A percentile compares a stretch with the other conserved stretches of the same genome.
Conservation (phyloP, 1,140 invertebrate species). For the Lepidurus couesii region DNA sequence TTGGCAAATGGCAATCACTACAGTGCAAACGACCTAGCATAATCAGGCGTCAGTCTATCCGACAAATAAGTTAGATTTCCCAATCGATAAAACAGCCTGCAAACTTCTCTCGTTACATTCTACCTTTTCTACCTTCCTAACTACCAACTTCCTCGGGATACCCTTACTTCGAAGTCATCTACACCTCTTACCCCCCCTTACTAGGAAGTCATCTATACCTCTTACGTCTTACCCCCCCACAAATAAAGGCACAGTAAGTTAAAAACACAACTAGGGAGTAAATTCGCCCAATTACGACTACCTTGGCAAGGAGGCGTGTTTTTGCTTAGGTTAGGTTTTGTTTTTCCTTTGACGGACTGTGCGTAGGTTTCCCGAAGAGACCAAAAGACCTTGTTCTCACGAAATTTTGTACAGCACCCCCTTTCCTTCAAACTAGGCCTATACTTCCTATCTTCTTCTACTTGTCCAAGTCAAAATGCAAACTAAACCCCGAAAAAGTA, state of each 20-base stretch:
- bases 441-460: neutral
- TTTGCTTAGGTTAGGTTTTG: neutral
- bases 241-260: neutral
- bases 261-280: neutral
- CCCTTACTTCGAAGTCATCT: neutral
- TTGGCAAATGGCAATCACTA: neutral
- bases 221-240: neutral
- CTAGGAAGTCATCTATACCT: neutral
- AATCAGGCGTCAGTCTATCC: neutral
- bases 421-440: slow-evolving; percentile 8
- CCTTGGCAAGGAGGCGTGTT: neutral
- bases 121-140: neutral
- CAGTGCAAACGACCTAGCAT: neutral
- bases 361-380: neutral
- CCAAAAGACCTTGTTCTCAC: neutral
- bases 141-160: neutral
- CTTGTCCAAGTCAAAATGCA: neutral
- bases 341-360: neutral
- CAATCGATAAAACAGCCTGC: slow-evolving; percentile 7
- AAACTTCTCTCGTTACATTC: neutral
- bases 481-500: neutral
- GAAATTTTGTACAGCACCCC: slow-evolving; percentile 3
- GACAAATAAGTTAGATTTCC: neutral
- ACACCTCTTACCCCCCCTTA: neutral
- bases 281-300: neutral